Evolutionary conservation across 2,888 invertebrate species (phyloP).

Genomic region (Drosophila histrio): DNA sequence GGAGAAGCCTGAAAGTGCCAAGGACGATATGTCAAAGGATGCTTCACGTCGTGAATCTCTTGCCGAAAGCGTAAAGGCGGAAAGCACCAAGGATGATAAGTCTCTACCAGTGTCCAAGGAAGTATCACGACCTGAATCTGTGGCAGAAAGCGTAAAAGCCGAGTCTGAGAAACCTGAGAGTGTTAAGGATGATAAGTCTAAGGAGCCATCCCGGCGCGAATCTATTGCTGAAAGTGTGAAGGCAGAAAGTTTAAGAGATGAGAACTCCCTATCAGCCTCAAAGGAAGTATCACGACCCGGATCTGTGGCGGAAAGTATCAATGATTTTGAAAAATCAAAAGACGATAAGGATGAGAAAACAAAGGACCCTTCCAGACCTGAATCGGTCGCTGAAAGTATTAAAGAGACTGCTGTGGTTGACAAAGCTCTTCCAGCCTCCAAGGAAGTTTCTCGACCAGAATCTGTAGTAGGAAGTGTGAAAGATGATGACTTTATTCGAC

Average conservation of each 20-base stretch:
- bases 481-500: no score
- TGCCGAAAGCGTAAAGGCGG: conserved; percentile 21
- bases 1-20: not conserved
- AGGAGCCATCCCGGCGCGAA: conserved; percentile 23
- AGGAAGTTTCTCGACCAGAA: conserved; percentile 46
- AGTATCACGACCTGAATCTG: conserved; percentile 11
- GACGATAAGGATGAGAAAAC: conserved; percentile 30
- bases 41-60: conserved; percentile 16
- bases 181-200: conserved; percentile 26
- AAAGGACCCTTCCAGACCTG: conserved; percentile 17
- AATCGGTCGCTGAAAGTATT: conserved; percentile 33
- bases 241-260: conserved; percentile 35
- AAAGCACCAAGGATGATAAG: conserved; percentile 34
- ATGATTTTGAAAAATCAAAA: no score
- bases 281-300: conserved; percentile 27
- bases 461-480: conserved; percentile 31
- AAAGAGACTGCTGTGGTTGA: conserved; percentile 31
- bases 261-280: conserved; percentile 7
- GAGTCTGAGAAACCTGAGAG: not conserved
- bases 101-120: conserved; percentile 28
- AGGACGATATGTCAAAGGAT: conserved; percentile 8
- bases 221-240: conserved; percentile 18
- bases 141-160: not conserved
- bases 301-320: conserved; percentile 38
- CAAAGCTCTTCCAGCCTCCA: conserved; percentile 18